Evolutionary conservation across 1,140 invertebrate genomes (phyloP), one percentile per base, ranked within the genome.

Genomic region (Camponotus pennsylvanicus): DNA sequence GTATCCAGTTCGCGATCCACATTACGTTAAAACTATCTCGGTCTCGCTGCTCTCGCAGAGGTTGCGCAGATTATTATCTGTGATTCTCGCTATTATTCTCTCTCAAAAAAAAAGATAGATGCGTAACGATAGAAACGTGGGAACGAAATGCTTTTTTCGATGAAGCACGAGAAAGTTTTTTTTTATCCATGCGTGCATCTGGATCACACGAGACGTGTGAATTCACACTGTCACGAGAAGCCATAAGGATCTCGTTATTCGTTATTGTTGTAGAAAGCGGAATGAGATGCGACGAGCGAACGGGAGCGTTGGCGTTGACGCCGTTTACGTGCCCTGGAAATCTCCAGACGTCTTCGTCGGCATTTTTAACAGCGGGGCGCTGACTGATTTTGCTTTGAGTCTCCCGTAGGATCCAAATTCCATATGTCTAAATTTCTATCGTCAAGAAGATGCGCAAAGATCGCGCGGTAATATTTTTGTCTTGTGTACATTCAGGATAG

Each of bases 341-440:
- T 90, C 89, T 90, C 77, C 89, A 90, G 89, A 89, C 89, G 32
- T 90, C 88, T 90, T 89, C 88, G 89, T 89, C 88, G 88, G 86
- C 88, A 73, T 77, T 79, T 82, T 85, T 80, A 70, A 79, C 70
- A 83, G 80, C 70, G 77, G 76, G 69, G 59, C 61, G 75, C 59
- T 83, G 75, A 55, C 40, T 45, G 85, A 55, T 55, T 57, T 77
- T 40, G 11, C 76, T 87, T 90, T 90, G 88, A 90, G 87, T 89
- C 88, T 49, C 21, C 59, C 32, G 64, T 45, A 73, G 69, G 63
- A 77, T 61, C 40, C 64, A 52, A 18, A 52, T 52, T 11, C 13
- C 49, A 3, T 52, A 15, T 15, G 3, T 52, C 49, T 52, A 34
- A 37, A 69, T 64, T 52, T 3, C 34, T 59, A 55, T 42, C 69